Conservation (phyloP, 2,797 vertebrate species). For the Echeneis naucrates region DNA sequence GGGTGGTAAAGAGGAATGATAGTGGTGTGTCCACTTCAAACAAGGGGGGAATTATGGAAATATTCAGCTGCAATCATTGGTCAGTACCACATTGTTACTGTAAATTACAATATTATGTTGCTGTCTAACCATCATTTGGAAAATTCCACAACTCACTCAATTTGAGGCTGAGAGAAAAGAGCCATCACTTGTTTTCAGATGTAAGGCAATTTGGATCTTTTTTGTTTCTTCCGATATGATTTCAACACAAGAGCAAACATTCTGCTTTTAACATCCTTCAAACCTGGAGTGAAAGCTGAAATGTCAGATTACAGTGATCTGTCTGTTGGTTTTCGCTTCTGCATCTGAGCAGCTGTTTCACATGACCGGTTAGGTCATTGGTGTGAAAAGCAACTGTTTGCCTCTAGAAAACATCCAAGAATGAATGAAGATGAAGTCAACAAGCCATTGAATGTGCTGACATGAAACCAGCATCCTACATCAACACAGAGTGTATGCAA, state of each 20-base stretch:
- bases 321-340: slow-evolving; percentile 11
- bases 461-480: slow-evolving; percentile 6
- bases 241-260: neutral
- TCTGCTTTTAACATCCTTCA: neutral
- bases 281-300: neutral
- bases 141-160: slow-evolving; percentile 30
- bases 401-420: slow-evolving; percentile 61
- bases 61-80: slow-evolving; percentile 47
- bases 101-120: slow-evolving; percentile 61
- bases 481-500: neutral
- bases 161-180: slow-evolving; percentile 12
- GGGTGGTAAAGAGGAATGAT: slow-evolving; percentile 27
- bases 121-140: slow-evolving; percentile 47
- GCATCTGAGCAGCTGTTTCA: slow-evolving; percentile 72
- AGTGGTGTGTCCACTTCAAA: slow-evolving; percentile 18
- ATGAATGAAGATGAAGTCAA: slow-evolving; percentile 18
- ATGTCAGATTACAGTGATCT: neutral
- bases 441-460: slow-evolving; percentile 7
- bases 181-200: neutral
- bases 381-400: slow-evolving; percentile 74
- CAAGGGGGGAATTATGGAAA: slow-evolving; percentile 43
- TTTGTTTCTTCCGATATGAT: neutral
- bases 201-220: neutral
- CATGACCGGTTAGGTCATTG: slow-evolving; percentile 11
- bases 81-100: slow-evolving; percentile 46